Conservation (phyloP, 2,888 invertebrate genomes). For the Oithona nana region DNA sequence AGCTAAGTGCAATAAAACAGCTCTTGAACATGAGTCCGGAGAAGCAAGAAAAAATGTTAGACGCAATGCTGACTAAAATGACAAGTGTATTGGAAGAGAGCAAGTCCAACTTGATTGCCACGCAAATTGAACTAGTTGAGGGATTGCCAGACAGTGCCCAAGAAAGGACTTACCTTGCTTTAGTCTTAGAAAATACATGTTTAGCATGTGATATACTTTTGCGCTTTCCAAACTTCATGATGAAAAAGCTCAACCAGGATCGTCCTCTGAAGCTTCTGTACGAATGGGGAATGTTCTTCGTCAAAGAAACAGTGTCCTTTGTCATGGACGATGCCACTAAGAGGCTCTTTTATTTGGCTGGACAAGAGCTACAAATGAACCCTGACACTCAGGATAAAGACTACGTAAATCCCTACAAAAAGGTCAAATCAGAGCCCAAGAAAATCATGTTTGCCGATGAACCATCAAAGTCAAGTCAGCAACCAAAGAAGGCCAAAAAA, state of each 20-base stretch:
- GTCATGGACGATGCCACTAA: constrained; percentile 4
- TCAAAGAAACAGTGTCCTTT: not conserved
- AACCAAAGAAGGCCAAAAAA: not conserved
- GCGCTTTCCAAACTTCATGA: constrained; percentile 4
- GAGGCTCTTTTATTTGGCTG: constrained; percentile 1
- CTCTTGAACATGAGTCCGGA: not conserved
- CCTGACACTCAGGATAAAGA: not conserved
- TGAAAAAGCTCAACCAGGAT: not conserved
- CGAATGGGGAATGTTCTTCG: constrained; percentile 1
- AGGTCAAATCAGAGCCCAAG: not conserved
- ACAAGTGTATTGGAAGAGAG: not conserved
- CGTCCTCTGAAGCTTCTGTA: not conserved
- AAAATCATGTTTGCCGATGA: not conserved
- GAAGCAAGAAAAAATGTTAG: not conserved
- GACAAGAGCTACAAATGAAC: constrained; percentile 3
- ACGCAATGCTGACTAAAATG: not conserved
- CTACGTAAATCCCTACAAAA: constrained; percentile 11
- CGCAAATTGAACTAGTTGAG: not conserved
- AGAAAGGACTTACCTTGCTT: not conserved
- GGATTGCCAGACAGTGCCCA: not conserved
- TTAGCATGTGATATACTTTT: constrained; percentile 5
- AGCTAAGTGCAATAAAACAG: not conserved
- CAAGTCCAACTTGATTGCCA: not conserved
- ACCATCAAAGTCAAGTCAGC: not conserved
- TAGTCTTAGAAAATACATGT: constrained; percentile 9